These are phyloP conservation scores for Prionailurus bengalensis DNA, from an alignment of 2,113 vertebrate species.

Conservation along the genomic window DNA sequence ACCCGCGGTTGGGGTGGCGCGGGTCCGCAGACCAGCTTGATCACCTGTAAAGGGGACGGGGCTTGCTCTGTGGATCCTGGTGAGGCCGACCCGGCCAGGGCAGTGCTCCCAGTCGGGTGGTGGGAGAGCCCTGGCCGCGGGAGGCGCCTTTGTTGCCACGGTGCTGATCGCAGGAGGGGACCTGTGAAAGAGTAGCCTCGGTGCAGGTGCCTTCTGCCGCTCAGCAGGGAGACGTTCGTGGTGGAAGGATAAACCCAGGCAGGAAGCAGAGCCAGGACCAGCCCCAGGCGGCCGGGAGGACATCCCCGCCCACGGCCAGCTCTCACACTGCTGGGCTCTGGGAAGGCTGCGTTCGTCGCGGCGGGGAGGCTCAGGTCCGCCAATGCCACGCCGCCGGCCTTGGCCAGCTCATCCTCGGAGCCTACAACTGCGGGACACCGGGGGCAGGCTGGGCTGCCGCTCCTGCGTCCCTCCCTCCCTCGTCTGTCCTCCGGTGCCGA, in stretches of 20 bases:
- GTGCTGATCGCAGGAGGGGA: background rate
- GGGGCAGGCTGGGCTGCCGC: background rate
- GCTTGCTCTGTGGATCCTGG: background rate
- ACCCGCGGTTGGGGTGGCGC: background rate
- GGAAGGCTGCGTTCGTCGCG: background rate
- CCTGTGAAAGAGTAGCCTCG: background rate
- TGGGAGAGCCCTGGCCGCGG: background rate
- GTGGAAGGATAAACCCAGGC: background rate
- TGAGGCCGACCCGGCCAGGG: background rate
- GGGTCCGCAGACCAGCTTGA: background rate
- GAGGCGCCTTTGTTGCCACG: background rate
- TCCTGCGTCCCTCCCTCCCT: background rate
- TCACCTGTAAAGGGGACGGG: background rate
- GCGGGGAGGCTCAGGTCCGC: background rate
- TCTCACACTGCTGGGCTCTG: background rate
- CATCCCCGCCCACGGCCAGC: background rate
- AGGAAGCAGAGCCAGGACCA: background rate
- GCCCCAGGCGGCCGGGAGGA: background rate
- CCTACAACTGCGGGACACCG: background rate
- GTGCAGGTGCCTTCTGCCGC: background rate
- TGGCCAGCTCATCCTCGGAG: background rate
- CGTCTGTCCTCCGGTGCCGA: fast-evolving
- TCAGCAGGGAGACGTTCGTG: background rate
- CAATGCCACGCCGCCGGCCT: background rate
- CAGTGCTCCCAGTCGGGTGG: background rate